Conservation (phyloP, 2,888 invertebrate species). For the Eupithecia subfuscata region DNA sequence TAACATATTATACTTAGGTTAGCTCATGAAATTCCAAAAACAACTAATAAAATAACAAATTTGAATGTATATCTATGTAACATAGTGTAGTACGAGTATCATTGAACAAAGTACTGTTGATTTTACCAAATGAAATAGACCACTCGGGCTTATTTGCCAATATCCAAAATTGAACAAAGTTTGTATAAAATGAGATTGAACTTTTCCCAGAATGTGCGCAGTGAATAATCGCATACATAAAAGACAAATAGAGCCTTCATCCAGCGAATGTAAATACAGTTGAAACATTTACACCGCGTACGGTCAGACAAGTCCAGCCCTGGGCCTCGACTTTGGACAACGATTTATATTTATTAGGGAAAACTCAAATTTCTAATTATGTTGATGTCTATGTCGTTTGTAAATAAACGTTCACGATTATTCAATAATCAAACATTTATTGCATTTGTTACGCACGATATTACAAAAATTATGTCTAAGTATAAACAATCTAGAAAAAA, state of each 20-base stretch:
- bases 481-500: too few species aligned
- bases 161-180: slow-evolving; percentile 7
- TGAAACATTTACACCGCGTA: slow-evolving; percentile 80
- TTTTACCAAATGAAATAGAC: not conserved
- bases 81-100: not conserved
- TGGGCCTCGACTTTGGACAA: slow-evolving; percentile 4
- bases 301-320: slow-evolving; percentile 38
- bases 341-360: not conserved
- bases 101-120: not conserved
- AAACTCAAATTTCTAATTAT: too few species aligned
- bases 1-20: not conserved
- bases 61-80: too few species aligned
- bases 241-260: slow-evolving; percentile 60
- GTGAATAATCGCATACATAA: slow-evolving; percentile 26
- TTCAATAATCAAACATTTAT: too few species aligned
- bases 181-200: slow-evolving; percentile 4
- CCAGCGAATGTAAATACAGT: slow-evolving; percentile 68
- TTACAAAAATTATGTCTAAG: too few species aligned
- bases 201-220: not conserved
- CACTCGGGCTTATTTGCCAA: not conserved
- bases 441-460: too few species aligned
- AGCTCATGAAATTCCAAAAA: not conserved
- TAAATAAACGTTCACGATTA: too few species aligned
- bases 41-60: not conserved
- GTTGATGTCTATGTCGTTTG: too few species aligned